Percentiles rank a stretch among this genome's conserved stretches.
Conservation (phyloP, 2,113 vertebrate species). For the Sorex fumeus region DNA sequence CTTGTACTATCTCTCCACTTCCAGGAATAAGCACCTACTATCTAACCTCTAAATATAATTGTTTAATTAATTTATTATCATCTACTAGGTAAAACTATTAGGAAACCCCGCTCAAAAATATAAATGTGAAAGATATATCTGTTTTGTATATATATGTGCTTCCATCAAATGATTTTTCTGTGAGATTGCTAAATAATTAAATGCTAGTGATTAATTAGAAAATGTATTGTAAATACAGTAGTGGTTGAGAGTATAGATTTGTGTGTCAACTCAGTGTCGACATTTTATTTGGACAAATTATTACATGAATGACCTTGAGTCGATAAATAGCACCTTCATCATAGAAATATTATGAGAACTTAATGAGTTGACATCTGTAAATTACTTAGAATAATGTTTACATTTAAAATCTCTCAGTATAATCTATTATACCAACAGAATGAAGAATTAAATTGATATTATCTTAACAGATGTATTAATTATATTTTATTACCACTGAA, state of each 20-base stretch:
- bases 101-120: too few relatives aligned
- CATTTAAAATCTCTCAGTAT: not conserved
- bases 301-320: not conserved
- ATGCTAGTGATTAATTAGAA: too few relatives aligned
- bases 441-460: not conserved
- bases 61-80: too few relatives aligned
- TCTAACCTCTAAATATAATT: too few relatives aligned
- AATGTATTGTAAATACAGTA: not conserved
- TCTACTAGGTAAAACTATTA: too few relatives aligned
- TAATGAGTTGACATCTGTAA: not conserved
- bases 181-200: too few relatives aligned
- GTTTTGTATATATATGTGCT: too few relatives aligned
- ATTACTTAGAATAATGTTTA: conserved; percentile 31
- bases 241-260: not conserved
- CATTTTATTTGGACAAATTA: conserved; percentile 51
- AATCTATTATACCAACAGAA: not conserved
- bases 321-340: not conserved
- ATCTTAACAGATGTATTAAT: not conserved
- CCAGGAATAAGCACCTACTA: too few relatives aligned
- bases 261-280: not conserved
- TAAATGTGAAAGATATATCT: too few relatives aligned
- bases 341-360: not conserved
- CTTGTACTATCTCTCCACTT: too few relatives aligned
- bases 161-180: too few relatives aligned
- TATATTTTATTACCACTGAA: not conserved